Evolutionary conservation across 2,888 invertebrate species (phyloP), one percentile per base, ranked within the genome.

Genomic region (Parthenolecanium corni): DNA sequence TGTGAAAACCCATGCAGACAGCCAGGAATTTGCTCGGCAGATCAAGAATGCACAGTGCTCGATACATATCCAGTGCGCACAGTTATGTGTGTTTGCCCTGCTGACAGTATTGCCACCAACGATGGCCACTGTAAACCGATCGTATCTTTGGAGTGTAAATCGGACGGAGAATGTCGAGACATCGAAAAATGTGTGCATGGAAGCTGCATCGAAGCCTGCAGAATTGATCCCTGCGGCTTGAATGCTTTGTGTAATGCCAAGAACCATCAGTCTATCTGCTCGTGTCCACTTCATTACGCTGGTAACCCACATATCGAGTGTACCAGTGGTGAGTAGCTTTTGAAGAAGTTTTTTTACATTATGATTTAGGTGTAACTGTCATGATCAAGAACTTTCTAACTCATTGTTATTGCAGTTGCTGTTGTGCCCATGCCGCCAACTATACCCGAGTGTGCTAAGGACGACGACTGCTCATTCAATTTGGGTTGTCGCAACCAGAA

Each of bases 71-170:
- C 92, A 2, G 74, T 90, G 66, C 81, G 89, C 57, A 89, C 90
- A 0, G 83, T 91, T 69, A 86, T 90, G 69, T 92, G 92, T 71
- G 82, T 86, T 70, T 93, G 92, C 74, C 87, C 89, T 16, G 79
- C 84, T 44, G 89, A 90, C 66, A 87, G 86, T 0, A 79, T 87
- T 49, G 82, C 84, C 0, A 85, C 86, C 67, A 78, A 78, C 5
- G 82, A 83, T 62, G 86, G 84, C 67, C 82, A 82, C 67, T 91
- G 91, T 73, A 80, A 81, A 65, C 73, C 72, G 58, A 77, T 77
- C 64, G 79, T 78, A 44, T 76, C 77, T 65, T 76, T 79, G 2
- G 71, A 75, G 65, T 91, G 90, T 71, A 78, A 80, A 54, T 75
- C 77, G 1, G 86, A 90, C 72, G 77, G 81, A 1, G 89, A 92